Percentiles rank a stretch among this genome's conserved stretches.
These are phyloP conservation scores for Hipparchia semele DNA, from an alignment of 2,888 invertebrate species.

Conservation along the genomic window DNA sequence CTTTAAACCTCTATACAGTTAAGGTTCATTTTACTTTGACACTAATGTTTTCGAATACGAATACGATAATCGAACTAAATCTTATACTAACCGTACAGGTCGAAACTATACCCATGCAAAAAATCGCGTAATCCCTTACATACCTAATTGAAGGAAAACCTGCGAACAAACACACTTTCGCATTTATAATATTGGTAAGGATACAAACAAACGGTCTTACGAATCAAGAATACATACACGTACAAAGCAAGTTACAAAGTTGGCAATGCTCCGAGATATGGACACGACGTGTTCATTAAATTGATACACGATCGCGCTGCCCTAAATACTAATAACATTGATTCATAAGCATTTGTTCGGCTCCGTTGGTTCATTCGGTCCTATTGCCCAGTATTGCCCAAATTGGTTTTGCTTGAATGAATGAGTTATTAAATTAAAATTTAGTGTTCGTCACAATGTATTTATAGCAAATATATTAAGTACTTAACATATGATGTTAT, in stretches of 20 bases:
- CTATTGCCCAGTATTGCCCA: background rate
- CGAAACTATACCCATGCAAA: too few relatives aligned
- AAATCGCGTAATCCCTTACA: too few relatives aligned
- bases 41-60: too few relatives aligned
- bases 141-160: too few relatives aligned
- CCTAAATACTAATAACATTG: slow-evolving; percentile 50
- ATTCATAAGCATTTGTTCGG: slow-evolving; percentile 28
- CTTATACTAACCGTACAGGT: too few relatives aligned
- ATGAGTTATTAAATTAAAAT: slow-evolving; percentile 4
- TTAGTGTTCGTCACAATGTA: background rate
- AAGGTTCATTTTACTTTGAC: too few relatives aligned
- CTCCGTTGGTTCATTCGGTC: slow-evolving; percentile 6
- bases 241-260: slow-evolving; percentile 34
- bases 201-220: slow-evolving; percentile 14
- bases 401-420: slow-evolving; percentile 17
- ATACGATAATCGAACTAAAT: too few relatives aligned
- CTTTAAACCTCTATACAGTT: too few relatives aligned
- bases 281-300: slow-evolving; percentile 54
- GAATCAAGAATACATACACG: slow-evolving; percentile 14
- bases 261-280: slow-evolving; percentile 49
- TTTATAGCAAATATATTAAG: background rate
- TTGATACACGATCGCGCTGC: slow-evolving; percentile 48
- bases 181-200: too few relatives aligned
- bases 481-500: too few relatives aligned
- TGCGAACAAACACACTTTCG: too few relatives aligned